Conservation (phyloP, 2,797 vertebrate species). For the Sebastes cheni region DNA sequence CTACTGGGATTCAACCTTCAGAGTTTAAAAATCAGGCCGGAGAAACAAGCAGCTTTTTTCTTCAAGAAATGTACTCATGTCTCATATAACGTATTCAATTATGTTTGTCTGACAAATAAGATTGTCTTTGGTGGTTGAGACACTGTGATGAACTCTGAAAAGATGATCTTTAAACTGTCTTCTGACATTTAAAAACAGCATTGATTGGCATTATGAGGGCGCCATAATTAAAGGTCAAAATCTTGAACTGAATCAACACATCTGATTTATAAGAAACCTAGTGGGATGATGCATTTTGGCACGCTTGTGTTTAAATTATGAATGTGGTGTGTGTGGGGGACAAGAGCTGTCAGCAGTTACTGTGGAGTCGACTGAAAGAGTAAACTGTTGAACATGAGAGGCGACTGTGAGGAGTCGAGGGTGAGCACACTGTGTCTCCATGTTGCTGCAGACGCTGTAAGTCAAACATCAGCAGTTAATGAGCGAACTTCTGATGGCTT, state of each 20-base stretch:
- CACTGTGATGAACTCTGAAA: neutral
- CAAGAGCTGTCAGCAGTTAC: neutral
- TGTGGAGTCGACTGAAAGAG: neutral
- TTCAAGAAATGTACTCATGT: neutral
- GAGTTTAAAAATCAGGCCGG: too few relatives aligned
- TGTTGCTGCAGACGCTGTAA: neutral
- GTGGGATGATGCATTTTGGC: neutral
- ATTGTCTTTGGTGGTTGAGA: neutral
- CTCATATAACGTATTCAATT: neutral
- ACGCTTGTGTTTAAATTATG: neutral
- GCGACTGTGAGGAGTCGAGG: neutral
- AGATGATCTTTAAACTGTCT: neutral
- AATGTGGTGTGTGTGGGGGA: neutral
- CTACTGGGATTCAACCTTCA: neutral
- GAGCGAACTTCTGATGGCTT: slow-evolving; percentile 5
- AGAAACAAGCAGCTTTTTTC: neutral
- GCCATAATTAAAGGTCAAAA: neutral
- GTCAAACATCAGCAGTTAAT: neutral
- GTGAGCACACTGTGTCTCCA: neutral
- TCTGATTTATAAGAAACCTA: neutral
- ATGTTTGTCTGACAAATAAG: neutral
- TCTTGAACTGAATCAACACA: neutral
- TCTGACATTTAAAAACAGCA: neutral
- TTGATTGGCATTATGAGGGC: neutral
- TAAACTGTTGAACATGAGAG: neutral